Evolutionary conservation across 2,797 vertebrate genomes (phyloP).

Genomic region (Hydrolagus colliei): DNA sequence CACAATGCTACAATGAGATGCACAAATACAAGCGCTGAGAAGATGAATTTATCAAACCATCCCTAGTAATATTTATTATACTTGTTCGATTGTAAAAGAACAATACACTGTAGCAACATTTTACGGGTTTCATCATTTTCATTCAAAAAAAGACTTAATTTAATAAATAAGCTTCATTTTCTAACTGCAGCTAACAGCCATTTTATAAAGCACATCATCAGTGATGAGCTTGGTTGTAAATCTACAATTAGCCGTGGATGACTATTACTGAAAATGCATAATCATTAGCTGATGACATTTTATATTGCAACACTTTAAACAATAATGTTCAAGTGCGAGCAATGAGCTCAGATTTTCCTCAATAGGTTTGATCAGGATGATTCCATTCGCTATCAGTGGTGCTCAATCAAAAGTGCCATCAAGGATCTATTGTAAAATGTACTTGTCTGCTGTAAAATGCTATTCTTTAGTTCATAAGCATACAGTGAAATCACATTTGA

Average conservation of each 20-base stretch:
- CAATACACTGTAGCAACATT: neutral
- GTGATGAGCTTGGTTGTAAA: neutral
- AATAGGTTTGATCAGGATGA: neutral
- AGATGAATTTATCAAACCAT: neutral
- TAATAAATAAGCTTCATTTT: neutral
- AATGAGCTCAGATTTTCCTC: neutral
- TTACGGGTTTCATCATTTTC: neutral
- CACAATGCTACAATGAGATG: neutral
- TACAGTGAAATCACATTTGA: neutral
- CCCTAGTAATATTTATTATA: neutral
- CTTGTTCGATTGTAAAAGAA: neutral
- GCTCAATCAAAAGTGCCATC: neutral
- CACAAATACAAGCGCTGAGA: too few relatives aligned
- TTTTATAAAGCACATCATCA: constrained; percentile 4
- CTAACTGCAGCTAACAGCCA: neutral
- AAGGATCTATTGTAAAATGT: too few relatives aligned
- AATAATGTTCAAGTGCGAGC: neutral
- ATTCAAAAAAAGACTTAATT: constrained; percentile 3
- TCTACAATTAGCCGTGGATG: neutral
- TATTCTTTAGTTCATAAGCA: neutral
- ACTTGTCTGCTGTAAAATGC: neutral
- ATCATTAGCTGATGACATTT: constrained; percentile 4
- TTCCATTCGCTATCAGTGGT: neutral
- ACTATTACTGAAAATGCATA: neutral
- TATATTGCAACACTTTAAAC: constrained; percentile 3